Evolutionary conservation across 2,888 invertebrate genomes (phyloP).

Genomic region (Lasioglossum malachurum): DNA sequence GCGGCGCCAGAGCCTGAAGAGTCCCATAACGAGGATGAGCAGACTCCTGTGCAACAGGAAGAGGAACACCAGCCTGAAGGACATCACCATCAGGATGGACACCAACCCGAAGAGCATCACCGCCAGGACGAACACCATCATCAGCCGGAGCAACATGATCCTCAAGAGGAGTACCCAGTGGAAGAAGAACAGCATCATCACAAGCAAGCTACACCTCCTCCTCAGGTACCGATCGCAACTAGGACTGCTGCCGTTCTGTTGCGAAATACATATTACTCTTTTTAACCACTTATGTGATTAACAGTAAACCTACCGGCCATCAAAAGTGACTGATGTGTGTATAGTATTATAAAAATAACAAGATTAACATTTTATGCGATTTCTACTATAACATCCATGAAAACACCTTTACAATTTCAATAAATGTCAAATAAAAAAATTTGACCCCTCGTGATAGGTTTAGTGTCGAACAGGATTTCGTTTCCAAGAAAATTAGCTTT

Average conservation of each 20-base stretch:
- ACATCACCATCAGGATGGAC: neutral
- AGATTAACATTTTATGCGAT: too few relatives aligned
- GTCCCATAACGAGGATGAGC: slow-evolving; percentile 55
- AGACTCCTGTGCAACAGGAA: slow-evolving; percentile 52
- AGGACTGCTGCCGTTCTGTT: slow-evolving; percentile 30
- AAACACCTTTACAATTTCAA: too few relatives aligned
- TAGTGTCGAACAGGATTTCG: too few relatives aligned
- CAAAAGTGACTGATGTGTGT: too few relatives aligned
- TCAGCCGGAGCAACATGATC: slow-evolving; percentile 30
- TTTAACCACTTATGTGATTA: too few relatives aligned
- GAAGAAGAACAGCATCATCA: slow-evolving; percentile 34
- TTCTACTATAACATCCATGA: too few relatives aligned
- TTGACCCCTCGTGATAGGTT: too few relatives aligned
- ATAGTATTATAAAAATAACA: too few relatives aligned
- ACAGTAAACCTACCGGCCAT: too few relatives aligned
- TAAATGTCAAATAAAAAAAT: too few relatives aligned
- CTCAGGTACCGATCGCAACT: slow-evolving; percentile 37
- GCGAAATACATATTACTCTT: too few relatives aligned
- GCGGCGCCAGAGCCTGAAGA: slow-evolving; percentile 74
- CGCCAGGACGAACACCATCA: slow-evolving; percentile 47
- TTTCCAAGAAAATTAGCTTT: too few relatives aligned
- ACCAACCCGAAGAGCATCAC: slow-evolving; percentile 42
- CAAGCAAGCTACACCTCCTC: slow-evolving; percentile 10
- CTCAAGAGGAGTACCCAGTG: slow-evolving; percentile 13
- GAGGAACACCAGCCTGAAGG: slow-evolving; percentile 41